Base-by-base conservation (phyloP, 1,140 invertebrate genomes). In the Parapsyche elsis region DNA sequence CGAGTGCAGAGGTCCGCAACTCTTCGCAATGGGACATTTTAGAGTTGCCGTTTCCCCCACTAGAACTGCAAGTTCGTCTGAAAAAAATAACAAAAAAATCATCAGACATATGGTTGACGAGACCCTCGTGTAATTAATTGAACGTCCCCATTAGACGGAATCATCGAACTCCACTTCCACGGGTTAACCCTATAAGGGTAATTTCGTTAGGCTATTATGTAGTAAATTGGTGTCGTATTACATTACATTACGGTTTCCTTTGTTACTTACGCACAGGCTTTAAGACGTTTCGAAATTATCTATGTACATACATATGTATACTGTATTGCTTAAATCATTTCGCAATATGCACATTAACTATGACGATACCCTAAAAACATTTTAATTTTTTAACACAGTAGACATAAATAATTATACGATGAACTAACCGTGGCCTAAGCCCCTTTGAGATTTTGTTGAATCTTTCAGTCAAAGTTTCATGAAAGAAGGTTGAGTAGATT, bases 1-100 rank as follows among this genome's bases (percentile, higher is more conserved):
- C 2, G 82, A 83, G 71, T 83, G 82, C 5, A 83, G 67, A n/a
- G 23, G 0, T 14, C 82, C 82, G 30, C 82, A 83, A 0, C 16
- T 75, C 9, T 9, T 14, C 1, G 14, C 9, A 5, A 46, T 16
- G 0, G 75, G 45, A 59, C 80, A 81, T 74, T 61, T 24, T 24
- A 83, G 38, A 0, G 59, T 49, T 5, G 80, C 80, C 9, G 73
- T 67, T 21, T 83, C 78, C 2, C 82, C 82, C 9, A 81, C 82
- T 44, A 83, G 19, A 0, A 78, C 82, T 7, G 80, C 1, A 5
- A 78, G 10, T 71, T 73, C 67, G n/a, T 76, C 71, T 80, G 73
- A 26, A 79, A 61, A 12, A 67, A 16, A 61, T 2, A 61, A 53
- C 49, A 1, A 53, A 53, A 53, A 53, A 53, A 53, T 14, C 16